Evolutionary conservation across 2,113 vertebrate genomes (phyloP).

Genomic region (Eulacestoma nigropectus): DNA sequence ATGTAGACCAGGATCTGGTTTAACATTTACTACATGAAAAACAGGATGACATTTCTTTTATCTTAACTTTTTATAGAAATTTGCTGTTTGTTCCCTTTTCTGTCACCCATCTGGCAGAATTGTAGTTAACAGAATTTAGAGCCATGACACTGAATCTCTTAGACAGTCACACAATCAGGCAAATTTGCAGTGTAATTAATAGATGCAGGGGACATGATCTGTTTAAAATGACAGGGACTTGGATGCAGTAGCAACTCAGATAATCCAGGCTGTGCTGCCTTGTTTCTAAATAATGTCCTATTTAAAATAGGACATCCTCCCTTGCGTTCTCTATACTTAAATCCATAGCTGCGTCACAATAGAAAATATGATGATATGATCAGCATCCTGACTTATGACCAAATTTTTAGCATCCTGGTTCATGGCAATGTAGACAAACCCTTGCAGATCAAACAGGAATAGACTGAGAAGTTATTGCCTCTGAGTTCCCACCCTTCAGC

Average conservation of each 20-base stretch:
- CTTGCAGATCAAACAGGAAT: background rate
- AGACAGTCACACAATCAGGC: background rate
- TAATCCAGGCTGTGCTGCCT: background rate
- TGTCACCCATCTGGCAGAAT: background rate
- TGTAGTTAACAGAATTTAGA: slow-evolving; percentile 15
- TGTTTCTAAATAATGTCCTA: background rate
- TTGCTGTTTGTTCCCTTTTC: background rate
- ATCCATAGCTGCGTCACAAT: background rate
- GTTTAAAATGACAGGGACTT: background rate
- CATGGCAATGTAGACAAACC: background rate
- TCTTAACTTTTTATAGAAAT: background rate
- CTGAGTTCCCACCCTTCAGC: background rate
- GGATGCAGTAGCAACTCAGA: background rate
- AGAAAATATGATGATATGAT: background rate
- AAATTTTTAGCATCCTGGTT: background rate
- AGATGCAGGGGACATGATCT: background rate
- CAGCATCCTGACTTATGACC: background rate
- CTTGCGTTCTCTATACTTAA: background rate
- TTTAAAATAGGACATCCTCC: background rate
- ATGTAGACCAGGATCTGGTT: background rate
- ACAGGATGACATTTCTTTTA: background rate
- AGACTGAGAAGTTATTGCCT: background rate
- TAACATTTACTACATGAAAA: background rate
- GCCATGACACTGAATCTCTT: background rate
- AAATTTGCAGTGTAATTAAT: slow-evolving; percentile 1